Conservation (phyloP, 2,888 invertebrate genomes). For the Eupsilia transversa region DNA sequence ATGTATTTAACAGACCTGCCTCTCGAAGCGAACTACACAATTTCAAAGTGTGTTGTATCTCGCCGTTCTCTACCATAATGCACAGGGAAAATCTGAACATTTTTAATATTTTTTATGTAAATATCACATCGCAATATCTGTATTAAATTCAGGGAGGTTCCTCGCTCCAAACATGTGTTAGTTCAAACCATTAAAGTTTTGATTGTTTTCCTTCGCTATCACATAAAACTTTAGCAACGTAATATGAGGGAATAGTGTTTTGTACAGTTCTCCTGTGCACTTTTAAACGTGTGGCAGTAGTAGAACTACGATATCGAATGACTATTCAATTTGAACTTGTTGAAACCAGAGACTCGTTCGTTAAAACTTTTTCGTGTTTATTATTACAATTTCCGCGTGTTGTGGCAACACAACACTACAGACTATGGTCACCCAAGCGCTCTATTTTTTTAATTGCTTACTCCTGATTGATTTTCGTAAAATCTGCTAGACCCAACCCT, state of each 20-base stretch:
- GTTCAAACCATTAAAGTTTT: constrained; percentile 47
- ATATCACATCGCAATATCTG: constrained; percentile 40
- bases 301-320: constrained; percentile 10
- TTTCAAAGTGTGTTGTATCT: constrained; percentile 39
- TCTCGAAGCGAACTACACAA: constrained; percentile 22
- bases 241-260: constrained; percentile 21
- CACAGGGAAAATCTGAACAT: constrained; percentile 9
- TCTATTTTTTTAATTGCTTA: constrained; percentile 19
- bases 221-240: constrained; percentile 18
- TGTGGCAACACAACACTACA: constrained; percentile 2
- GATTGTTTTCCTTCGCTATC: constrained; percentile 45
- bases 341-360: constrained; percentile 4
- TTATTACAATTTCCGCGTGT: constrained; percentile 10
- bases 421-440: background rate
- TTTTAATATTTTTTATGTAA: constrained; percentile 54
- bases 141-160: constrained; percentile 35
- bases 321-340: constrained; percentile 19
- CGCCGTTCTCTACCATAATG: constrained; percentile 11
- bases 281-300: constrained; percentile 15
- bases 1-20: constrained; percentile 39
- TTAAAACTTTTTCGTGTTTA: constrained; percentile 20
- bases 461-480: constrained; percentile 31
- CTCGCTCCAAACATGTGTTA: constrained; percentile 39
- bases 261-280: constrained; percentile 5
- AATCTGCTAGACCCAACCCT: constrained; percentile 25